phyloP scores from a whole-genome alignment of 2,888 invertebrate genomes.

The Spodoptera picta region DNA sequence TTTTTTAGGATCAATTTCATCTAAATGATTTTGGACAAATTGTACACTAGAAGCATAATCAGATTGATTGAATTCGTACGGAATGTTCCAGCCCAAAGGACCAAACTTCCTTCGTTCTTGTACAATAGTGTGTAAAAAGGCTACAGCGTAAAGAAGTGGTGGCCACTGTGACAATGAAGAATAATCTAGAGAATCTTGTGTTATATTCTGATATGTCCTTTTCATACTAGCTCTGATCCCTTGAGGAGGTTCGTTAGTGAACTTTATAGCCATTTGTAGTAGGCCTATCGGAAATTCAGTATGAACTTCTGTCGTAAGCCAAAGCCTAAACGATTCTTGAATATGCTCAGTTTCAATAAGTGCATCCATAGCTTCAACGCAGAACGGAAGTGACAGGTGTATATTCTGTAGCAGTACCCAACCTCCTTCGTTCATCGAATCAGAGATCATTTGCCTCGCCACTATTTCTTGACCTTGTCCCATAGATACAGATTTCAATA shows the following conservation, averaged over 20 bases:
- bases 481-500: conserved; percentile 96
- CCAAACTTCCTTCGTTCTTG: conserved; percentile 99
- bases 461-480: conserved; percentile 98
- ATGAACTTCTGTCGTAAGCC: conserved; percentile 98
- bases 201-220: conserved; percentile 96
- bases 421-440: conserved; percentile 94
- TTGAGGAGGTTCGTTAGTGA: conserved; percentile 99
- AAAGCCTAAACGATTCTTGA: conserved; percentile 95
- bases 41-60: conserved; percentile 98
- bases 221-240: conserved; percentile 97
- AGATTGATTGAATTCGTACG: conserved; percentile 98
- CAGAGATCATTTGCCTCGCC: conserved; percentile 94
- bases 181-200: conserved; percentile 97
- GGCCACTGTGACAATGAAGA: conserved; percentile 98
- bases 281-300: conserved; percentile 96
- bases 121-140: conserved; percentile 97
- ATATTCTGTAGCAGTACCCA: conserved; percentile 99
- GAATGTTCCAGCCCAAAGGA: conserved; percentile 98
- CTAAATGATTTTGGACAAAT: conserved; percentile 98
- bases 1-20: conserved; percentile 98
- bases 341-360: conserved; percentile 95
- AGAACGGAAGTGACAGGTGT: conserved; percentile 98
- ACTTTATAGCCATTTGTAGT: conserved; percentile 97
- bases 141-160: conserved; percentile 96
- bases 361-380: conserved; percentile 96